Base-by-base conservation (phyloP, 2,113 vertebrate species). In the Eonycteris spelaea region DNA sequence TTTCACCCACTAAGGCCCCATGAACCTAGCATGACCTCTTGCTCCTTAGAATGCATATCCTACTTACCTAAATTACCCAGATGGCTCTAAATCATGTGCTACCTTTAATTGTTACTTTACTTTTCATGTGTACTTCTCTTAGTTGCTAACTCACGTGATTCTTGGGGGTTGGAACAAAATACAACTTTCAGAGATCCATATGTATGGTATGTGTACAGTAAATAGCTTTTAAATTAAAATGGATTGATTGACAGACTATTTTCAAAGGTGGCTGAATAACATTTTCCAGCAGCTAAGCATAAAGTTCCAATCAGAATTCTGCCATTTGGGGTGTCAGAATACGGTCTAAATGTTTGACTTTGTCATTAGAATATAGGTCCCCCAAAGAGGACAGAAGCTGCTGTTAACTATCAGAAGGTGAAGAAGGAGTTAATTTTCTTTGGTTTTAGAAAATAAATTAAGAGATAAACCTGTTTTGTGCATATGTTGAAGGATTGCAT, bases 141-240 rank as follows among this genome's bases (percentile, higher is more conserved):
- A 57, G 40, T 59, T 70, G 13, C 13, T 21, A 22, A 4, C 38
- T 71, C 59, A 51, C 0, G 3, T 1, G 19, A 11, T 79, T 61
- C 14, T 51, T 83, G 33, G 40, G 24, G 21, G 16, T 26, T 88
- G 51, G 19, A 78, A 78, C 24, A n/a, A 75, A 73, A 73, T 26
- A 78, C 11, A 16, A 28, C 53, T 38, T 90, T 13, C n/a, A 65
- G 78, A 43, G 24, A 82, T 90, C 24, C 38, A 48, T 10, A 24
- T 24, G 26, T 26, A 57, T 10, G 80, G 33, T 26, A 7, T 9
- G 53, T 57, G 13, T 33, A 26, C 2, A 55, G 30, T 63, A 55
- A 93, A 82, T 77, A 65, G 70, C n/a, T 93, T 90, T 91, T 78
- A 57, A 91, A 74, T 94, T n/a, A 87, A 93, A 84, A 71, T 63